Evolutionary conservation across 2,113 vertebrate species (phyloP).

Genomic region (Amia ocellicauda): DNA sequence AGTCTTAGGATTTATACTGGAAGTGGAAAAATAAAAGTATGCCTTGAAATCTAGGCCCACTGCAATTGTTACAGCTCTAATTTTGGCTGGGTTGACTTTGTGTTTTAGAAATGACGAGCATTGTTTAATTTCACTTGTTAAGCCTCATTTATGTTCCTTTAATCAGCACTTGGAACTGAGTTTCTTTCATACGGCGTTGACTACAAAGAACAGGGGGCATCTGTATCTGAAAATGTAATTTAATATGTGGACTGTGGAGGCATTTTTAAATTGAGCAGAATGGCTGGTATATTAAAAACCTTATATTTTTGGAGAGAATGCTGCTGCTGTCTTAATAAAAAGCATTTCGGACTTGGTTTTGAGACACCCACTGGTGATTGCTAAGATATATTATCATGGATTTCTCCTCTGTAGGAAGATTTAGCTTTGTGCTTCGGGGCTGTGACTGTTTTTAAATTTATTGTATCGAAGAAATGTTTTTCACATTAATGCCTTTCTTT

Average conservation of each 20-base stretch:
- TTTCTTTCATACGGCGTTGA: conserved; percentile 24
- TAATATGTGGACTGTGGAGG: too few species aligned
- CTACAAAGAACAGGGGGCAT: not conserved
- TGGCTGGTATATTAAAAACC: too few species aligned
- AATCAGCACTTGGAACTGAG: conserved; percentile 22
- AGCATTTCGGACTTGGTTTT: conserved; percentile 12
- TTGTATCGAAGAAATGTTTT: conserved; percentile 6
- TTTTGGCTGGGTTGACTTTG: conserved; percentile 18
- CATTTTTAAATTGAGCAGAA: too few species aligned
- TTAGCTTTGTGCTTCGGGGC: not conserved
- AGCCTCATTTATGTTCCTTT: conserved; percentile 26
- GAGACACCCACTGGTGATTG: not conserved
- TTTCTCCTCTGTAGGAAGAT: not conserved
- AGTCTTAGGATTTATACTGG: conserved; percentile 25
- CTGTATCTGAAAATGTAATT: conserved; percentile 1
- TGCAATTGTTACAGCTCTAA: conserved; percentile 5
- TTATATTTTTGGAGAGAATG: not conserved
- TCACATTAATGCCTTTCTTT: conserved; percentile 14
- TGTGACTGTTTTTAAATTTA: not conserved
- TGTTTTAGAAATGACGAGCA: conserved; percentile 16
- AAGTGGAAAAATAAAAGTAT: conserved; percentile 25
- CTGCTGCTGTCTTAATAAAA: conserved; percentile 18
- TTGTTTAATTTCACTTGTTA: conserved; percentile 22
- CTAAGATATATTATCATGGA: not conserved
- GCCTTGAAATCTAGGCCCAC: conserved; percentile 24